phyloP scores from a whole-genome alignment of 2,888 invertebrate genomes.

The Ephialtes manifestator region DNA sequence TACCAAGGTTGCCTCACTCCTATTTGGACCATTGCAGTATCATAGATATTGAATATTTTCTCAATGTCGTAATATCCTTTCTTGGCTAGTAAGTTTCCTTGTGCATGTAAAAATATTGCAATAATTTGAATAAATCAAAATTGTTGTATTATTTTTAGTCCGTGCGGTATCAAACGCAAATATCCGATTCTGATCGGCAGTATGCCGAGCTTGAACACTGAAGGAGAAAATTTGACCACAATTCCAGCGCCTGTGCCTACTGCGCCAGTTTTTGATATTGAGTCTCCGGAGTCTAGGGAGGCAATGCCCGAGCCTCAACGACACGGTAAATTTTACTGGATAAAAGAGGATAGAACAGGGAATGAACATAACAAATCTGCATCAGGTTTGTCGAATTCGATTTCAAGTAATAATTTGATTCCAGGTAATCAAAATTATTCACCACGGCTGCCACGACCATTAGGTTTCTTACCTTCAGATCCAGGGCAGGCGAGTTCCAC shows the following conservation, averaged over 20 bases:
- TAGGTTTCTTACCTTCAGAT: neutral
- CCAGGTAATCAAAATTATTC: neutral
- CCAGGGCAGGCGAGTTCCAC: neutral
- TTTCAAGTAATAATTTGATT: neutral
- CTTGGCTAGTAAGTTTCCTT: slow-evolving; percentile 59
- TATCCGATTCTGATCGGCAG: slow-evolving; percentile 90
- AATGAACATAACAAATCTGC: neutral
- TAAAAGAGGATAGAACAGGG: too few species aligned
- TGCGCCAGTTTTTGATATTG: neutral
- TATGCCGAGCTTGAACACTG: neutral
- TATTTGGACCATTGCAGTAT: slow-evolving; percentile 75
- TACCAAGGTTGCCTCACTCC: slow-evolving; percentile 77
- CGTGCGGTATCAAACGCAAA: slow-evolving; percentile 88
- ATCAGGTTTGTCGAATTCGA: neutral
- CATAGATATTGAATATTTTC: slow-evolving; percentile 77
- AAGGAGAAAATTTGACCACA: neutral
- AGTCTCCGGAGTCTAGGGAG: neutral
- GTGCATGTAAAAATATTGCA: neutral
- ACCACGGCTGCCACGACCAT: neutral
- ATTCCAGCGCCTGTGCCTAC: neutral
- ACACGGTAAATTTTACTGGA: neutral
- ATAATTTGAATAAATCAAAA: neutral
- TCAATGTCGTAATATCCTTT: slow-evolving; percentile 68
- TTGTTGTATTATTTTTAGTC: slow-evolving; percentile 76
- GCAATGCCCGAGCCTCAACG: neutral